These are phyloP conservation scores for Oceanodroma tethys DNA, from an alignment of 2,113 vertebrate genomes.

Conservation along the genomic window DNA sequence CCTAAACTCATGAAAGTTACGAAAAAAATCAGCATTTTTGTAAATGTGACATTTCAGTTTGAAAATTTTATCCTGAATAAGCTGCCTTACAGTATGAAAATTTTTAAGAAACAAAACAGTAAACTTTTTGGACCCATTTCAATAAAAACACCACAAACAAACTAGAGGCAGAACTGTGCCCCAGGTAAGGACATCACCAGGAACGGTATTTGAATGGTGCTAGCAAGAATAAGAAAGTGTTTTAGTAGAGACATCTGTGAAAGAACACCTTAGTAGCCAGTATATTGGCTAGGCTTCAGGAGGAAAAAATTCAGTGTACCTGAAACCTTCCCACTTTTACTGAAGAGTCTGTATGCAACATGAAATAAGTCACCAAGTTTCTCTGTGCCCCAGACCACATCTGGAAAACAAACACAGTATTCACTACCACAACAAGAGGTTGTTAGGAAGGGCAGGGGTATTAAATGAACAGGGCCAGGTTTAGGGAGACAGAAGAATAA, in stretches of 20 bases:
- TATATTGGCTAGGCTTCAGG: neutral
- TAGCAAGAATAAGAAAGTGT: neutral
- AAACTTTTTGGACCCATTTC: neutral
- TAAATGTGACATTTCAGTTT: neutral
- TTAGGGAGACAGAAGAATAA: neutral
- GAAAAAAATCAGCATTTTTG: neutral
- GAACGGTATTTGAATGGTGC: neutral
- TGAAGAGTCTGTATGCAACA: neutral
- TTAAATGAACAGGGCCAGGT: neutral
- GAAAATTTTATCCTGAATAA: neutral
- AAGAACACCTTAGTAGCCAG: neutral
- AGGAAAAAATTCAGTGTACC: neutral
- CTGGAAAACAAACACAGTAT: neutral
- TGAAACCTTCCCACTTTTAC: neutral
- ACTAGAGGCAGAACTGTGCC: neutral
- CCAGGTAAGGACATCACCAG: neutral
- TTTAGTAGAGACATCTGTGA: neutral
- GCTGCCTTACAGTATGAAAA: neutral
- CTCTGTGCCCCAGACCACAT: neutral
- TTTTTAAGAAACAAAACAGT: neutral
- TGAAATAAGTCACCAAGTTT: neutral
- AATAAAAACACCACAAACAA: neutral
- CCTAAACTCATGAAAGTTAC: neutral
- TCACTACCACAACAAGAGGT: neutral
- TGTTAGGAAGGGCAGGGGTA: neutral